Evolutionary conservation across 2,797 vertebrate species (phyloP), one percentile per base, ranked within the genome.

Genomic region (Chrosomus eos): DNA sequence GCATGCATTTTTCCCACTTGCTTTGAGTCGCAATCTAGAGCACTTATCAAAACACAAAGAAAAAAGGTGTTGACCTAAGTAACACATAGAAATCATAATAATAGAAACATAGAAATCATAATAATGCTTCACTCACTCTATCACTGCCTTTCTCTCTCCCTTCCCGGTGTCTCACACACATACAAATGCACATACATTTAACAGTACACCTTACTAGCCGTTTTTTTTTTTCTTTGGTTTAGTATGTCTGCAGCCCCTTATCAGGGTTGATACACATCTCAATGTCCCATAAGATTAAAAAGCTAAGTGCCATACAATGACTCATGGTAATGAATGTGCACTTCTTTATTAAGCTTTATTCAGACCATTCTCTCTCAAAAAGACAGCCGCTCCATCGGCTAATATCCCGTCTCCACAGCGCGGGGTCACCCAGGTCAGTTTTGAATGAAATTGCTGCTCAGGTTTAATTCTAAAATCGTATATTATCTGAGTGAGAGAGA

Each of bases 291-390:
- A 89, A 93, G 91, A 94, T 95, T 93, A 94, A 90, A 89, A 92
- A 92, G 92, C 88, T 91, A 93, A 92, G 91, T 93, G 89, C 90
- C 89, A 87, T 89, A 82, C 91, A 93, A 90, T 92, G 90, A 94
- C 89, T 94, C 93, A 93, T 93, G 93, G 81, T 93, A 95, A 95
- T 95, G 91, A 93, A 91, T 87, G 89, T 90, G 92, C 91, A 91
- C 92, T 94, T 86, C 81, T 87, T 94, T 94, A 94, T 94, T 93
- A 93, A 91, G 91, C 90, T 86, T 89, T 64, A 80, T 93, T 88
- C 88, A 88, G 86, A 87, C 87, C 86, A 75, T 81, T 91, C 90
- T 89, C 78, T 51, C 76, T 85, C 86, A 73, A 82, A 85, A 88
- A 88, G 89, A 93, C 89, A 87, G 90, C 87, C 87, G 89, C 91